These are phyloP conservation scores for Tragopan temminckii DNA, from an alignment of 2,797 vertebrate genomes.

Conservation along the genomic window DNA sequence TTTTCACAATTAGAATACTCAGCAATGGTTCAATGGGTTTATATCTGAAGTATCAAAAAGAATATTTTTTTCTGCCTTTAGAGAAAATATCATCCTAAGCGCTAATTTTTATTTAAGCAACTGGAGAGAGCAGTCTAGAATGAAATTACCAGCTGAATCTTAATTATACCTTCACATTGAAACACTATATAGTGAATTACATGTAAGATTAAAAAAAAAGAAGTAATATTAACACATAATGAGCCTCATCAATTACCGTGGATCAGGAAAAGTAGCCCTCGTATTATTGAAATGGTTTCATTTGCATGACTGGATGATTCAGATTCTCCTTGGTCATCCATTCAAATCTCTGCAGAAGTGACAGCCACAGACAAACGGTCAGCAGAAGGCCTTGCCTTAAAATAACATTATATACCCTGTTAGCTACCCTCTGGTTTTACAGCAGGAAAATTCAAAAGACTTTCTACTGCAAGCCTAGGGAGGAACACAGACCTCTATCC, in stretches of 20 bases:
- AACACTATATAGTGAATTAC: constrained; percentile 44
- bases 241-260: constrained; percentile 74
- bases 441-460: neutral
- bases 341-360: constrained; percentile 54
- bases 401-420: constrained; percentile 42
- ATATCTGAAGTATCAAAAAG: constrained; percentile 36
- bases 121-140: constrained; percentile 63
- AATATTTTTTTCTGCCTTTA: neutral
- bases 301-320: constrained; percentile 66
- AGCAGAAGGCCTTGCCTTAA: neutral
- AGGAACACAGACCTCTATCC: constrained; percentile 5
- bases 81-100: constrained; percentile 46
- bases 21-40: constrained; percentile 17
- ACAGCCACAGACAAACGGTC: constrained; percentile 27
- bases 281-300: constrained; percentile 66
- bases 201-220: constrained; percentile 68
- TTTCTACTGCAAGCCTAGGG: neutral
- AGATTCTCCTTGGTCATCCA: constrained; percentile 61
- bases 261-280: constrained; percentile 58
- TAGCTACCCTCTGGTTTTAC: neutral
- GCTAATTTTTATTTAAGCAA: constrained; percentile 68
- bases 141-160: constrained; percentile 69
- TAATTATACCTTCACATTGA: constrained; percentile 69
- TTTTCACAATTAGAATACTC: constrained; percentile 41
- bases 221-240: constrained; percentile 73